Conservation (phyloP, 2,113 vertebrate genomes). For the Vulpes ferrilata region DNA sequence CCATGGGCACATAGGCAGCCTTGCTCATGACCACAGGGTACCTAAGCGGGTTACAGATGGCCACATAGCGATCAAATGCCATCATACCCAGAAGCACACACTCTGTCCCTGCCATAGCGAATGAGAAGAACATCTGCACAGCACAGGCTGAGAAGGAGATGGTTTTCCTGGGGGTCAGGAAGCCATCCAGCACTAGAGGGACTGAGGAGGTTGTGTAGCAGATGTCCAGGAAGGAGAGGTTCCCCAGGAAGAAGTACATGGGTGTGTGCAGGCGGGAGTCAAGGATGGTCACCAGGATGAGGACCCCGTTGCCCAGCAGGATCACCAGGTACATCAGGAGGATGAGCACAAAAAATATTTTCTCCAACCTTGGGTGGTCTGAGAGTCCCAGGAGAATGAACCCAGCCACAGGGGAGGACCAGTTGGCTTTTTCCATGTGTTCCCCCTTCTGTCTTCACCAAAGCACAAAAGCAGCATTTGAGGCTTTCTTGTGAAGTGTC, state of each 20-base stretch:
- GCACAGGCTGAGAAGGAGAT: conserved; percentile 57
- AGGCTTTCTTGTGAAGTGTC: background rate
- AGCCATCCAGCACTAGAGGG: background rate
- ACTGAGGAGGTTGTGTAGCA: conserved; percentile 43
- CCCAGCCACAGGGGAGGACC: background rate
- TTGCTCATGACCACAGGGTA: conserved; percentile 45
- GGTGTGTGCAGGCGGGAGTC: conserved; percentile 30
- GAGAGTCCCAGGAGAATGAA: conserved; percentile 63
- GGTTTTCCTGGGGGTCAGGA: background rate
- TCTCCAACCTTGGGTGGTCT: background rate
- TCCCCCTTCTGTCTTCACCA: background rate
- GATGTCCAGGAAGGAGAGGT: conserved; percentile 72
- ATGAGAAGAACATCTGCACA: conserved; percentile 54
- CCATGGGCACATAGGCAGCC: conserved; percentile 40
- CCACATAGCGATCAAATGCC: conserved; percentile 57
- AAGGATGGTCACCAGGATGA: conserved; percentile 55
- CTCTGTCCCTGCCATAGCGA: background rate
- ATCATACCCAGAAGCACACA: conserved; percentile 55
- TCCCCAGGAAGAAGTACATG: conserved; percentile 71
- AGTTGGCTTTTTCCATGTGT: conserved; percentile 9
- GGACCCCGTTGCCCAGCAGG: conserved; percentile 32
- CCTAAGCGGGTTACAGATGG: conserved; percentile 37
- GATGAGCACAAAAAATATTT: no score
- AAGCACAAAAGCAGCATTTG: background rate
- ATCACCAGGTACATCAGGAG: conserved; percentile 19